Evolutionary conservation across 2,888 invertebrate genomes (phyloP).

Genomic region (Lasius platythorax): DNA sequence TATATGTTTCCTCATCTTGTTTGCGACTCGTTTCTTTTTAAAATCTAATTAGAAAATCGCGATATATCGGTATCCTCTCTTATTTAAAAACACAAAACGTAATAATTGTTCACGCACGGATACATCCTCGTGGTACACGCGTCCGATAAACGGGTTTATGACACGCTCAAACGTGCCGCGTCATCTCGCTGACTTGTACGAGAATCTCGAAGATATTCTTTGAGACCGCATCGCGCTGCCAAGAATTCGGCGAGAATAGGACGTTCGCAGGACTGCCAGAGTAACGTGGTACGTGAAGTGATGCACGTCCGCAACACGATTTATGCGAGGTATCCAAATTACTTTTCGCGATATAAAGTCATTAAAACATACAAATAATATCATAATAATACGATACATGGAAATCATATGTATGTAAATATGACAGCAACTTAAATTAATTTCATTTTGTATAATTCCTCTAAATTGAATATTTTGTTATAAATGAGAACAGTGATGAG

Average conservation of each 20-base stretch:
- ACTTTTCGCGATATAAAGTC: neutral
- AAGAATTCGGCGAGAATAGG: constrained; percentile 63
- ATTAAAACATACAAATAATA: neutral
- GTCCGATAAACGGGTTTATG: neutral
- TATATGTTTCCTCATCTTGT: neutral
- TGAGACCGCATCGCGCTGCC: constrained; percentile 32
- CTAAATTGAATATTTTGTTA: neutral
- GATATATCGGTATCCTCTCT: neutral
- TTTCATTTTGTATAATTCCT: neutral
- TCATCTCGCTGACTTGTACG: constrained; percentile 32
- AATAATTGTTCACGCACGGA: neutral
- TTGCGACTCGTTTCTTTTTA: neutral
- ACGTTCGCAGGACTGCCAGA: constrained; percentile 33
- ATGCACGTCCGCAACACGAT: constrained; percentile 8
- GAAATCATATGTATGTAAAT: neutral
- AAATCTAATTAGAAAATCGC: neutral
- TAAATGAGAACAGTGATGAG: neutral
- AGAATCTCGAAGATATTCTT: constrained; percentile 33
- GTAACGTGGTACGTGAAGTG: constrained; percentile 20
- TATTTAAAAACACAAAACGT: neutral
- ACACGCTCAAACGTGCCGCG: neutral
- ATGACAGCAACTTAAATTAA: neutral
- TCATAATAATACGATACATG: neutral
- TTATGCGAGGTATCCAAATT: constrained; percentile 18
- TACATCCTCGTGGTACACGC: neutral